A percentile compares a stretch with the other conserved stretches of the same genome.
These are phyloP conservation scores for Gambusia affinis DNA, from an alignment of 2,113 vertebrate genomes.

Conservation along the genomic window DNA sequence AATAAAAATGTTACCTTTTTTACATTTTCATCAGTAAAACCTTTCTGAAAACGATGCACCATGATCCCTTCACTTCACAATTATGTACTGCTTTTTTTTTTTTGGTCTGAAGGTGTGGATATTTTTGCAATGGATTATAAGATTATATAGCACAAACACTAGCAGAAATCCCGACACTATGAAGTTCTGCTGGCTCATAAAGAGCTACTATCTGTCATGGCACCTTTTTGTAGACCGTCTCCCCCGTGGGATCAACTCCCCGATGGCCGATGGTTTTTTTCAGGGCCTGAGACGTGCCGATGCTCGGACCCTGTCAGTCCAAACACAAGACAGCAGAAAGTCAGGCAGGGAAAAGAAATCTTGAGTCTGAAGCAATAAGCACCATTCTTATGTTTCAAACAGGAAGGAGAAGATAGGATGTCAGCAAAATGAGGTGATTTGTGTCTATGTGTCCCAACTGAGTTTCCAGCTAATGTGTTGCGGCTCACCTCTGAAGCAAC, in stretches of 20 bases:
- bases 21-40: no score
- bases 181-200: background rate
- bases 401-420: slow-evolving; percentile 41
- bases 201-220: background rate
- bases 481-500: slow-evolving; percentile 69
- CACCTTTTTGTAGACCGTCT: slow-evolving; percentile 97
- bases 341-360: slow-evolving; percentile 20
- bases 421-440: slow-evolving; percentile 31
- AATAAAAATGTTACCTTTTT: no score
- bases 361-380: slow-evolving; percentile 11
- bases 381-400: slow-evolving; percentile 29
- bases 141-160: no score
- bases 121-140: no score
- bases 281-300: slow-evolving; percentile 75
- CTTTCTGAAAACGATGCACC: no score
- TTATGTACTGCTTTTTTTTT: no score
- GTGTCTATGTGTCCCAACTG: slow-evolving; percentile 15
- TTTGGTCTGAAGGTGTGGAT: no score
- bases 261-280: slow-evolving; percentile 92
- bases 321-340: slow-evolving; percentile 15
- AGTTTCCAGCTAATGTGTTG: background rate
- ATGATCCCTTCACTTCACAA: no score
- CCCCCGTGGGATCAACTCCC: slow-evolving; percentile 90
- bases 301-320: slow-evolving; percentile 78
- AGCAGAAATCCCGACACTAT: background rate